phyloP scores from a whole-genome alignment of 2,113 vertebrate species.

The Empidonax alnorum region DNA sequence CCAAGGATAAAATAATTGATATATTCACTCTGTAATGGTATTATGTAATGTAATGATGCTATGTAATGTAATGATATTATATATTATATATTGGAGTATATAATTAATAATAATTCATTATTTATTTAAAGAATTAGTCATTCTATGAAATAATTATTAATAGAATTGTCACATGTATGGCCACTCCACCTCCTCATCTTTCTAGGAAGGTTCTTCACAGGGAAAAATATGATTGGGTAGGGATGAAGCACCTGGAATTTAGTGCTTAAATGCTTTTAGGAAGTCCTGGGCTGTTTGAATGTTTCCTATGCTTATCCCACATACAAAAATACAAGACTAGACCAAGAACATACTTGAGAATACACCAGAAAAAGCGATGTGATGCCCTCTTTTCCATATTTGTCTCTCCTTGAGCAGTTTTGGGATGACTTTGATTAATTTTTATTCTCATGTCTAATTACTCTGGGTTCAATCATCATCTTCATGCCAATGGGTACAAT shows the following conservation, averaged over 20 bases:
- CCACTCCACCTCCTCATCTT: neutral
- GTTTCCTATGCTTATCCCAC: neutral
- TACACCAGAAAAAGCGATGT: neutral
- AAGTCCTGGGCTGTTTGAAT: neutral
- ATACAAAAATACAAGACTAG: neutral
- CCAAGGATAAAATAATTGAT: neutral
- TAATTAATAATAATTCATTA: too few relatives aligned
- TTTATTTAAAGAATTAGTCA: too few relatives aligned
- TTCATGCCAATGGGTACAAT: neutral
- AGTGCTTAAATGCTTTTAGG: neutral
- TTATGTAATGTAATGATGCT: too few relatives aligned
- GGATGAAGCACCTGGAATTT: neutral
- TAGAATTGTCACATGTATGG: neutral
- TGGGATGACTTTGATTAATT: neutral
- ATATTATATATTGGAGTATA: too few relatives aligned
- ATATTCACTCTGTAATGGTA: neutral
- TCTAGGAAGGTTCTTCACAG: neutral
- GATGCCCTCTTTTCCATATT: neutral
- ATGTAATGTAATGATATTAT: too few relatives aligned
- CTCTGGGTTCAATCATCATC: neutral
- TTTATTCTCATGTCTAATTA: neutral
- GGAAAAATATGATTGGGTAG: neutral
- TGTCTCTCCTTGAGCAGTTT: neutral
- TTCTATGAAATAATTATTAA: too few relatives aligned
- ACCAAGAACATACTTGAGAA: neutral